Evolutionary conservation across 1,140 invertebrate species (phyloP).

Genomic region (Macrosteles quadrilineatus): DNA sequence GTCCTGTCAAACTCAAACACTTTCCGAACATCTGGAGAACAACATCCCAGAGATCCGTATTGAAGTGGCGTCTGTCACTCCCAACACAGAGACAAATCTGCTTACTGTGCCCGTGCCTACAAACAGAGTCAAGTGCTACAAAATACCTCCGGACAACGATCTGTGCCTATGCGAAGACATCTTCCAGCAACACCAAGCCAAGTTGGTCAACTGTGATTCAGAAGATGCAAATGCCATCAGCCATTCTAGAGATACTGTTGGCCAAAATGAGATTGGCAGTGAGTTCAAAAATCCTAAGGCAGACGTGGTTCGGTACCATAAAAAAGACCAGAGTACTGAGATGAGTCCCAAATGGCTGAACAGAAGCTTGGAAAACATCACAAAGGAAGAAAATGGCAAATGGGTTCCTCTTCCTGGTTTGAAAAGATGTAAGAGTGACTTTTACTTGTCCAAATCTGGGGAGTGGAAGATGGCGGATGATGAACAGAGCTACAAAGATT

Average conservation of each 20-base stretch:
- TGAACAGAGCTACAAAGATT: background rate
- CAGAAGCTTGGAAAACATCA: constrained; percentile 22
- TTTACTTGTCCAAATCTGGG: constrained; percentile 37
- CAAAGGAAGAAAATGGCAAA: background rate
- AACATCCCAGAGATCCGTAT: constrained; percentile 31
- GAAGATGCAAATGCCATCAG: constrained; percentile 42
- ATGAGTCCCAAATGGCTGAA: constrained; percentile 26
- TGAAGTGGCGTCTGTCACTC: constrained; percentile 26
- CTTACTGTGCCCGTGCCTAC: constrained; percentile 32
- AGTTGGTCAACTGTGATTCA: constrained; percentile 42
- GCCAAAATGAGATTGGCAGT: background rate
- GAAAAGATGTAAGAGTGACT: constrained; percentile 40
- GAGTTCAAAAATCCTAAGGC: constrained; percentile 2
- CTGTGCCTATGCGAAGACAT: constrained; percentile 42
- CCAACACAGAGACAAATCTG: constrained; percentile 25
- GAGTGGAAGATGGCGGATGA: constrained; percentile 32
- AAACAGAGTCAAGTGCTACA: constrained; percentile 38
- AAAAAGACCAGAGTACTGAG: constrained; percentile 25
- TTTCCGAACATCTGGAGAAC: constrained; percentile 24
- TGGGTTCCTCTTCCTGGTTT: constrained; percentile 38
- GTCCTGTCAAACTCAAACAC: background rate
- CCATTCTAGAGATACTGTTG: background rate
- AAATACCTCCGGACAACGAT: constrained; percentile 38
- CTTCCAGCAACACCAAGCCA: constrained; percentile 44
- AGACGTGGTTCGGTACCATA: constrained; percentile 15